Conservation (phyloP, 2,113 vertebrate species). For the Thunnus maccoyii region DNA sequence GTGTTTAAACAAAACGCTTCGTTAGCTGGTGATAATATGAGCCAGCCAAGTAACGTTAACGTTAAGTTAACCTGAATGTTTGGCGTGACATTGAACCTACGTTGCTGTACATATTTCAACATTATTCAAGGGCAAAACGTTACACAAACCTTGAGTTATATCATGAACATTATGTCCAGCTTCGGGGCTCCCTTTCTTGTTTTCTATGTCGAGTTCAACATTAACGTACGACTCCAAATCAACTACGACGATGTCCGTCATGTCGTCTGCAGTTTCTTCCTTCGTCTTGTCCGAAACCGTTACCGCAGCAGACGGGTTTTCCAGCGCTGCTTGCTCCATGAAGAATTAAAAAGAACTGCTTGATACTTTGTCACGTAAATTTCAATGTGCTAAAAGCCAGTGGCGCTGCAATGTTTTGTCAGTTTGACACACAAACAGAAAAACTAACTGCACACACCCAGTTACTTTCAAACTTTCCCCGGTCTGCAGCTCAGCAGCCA, state of each 20-base stretch:
- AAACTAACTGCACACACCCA: constrained; percentile 4
- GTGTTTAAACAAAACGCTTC: too few relatives aligned
- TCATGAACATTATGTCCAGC: too few relatives aligned
- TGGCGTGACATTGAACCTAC: not conserved
- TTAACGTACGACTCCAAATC: constrained; percentile 52
- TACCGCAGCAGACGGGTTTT: not conserved
- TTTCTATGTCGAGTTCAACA: constrained; percentile 40
- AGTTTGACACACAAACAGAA: not conserved
- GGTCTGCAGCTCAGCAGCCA: constrained; percentile 54
- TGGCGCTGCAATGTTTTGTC: rapidly evolving
- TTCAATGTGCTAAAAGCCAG: not conserved
- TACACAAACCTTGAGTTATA: constrained; percentile 43
- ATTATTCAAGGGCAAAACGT: not conserved
- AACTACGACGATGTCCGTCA: constrained; percentile 25
- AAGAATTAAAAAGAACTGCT: not conserved
- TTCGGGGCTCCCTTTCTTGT: not conserved
- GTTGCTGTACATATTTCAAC: too few relatives aligned
- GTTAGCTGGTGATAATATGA: too few relatives aligned
- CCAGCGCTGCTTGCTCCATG: constrained; percentile 41
- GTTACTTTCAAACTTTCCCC: constrained; percentile 76
- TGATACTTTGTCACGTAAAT: not conserved
- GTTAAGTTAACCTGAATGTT: not conserved
- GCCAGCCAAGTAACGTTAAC: too few relatives aligned
- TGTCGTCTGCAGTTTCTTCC: not conserved
- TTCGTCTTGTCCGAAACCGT: not conserved